Evolutionary conservation across 2,113 vertebrate genomes (phyloP).

Genomic region (Pangasianodon hypophthalmus): DNA sequence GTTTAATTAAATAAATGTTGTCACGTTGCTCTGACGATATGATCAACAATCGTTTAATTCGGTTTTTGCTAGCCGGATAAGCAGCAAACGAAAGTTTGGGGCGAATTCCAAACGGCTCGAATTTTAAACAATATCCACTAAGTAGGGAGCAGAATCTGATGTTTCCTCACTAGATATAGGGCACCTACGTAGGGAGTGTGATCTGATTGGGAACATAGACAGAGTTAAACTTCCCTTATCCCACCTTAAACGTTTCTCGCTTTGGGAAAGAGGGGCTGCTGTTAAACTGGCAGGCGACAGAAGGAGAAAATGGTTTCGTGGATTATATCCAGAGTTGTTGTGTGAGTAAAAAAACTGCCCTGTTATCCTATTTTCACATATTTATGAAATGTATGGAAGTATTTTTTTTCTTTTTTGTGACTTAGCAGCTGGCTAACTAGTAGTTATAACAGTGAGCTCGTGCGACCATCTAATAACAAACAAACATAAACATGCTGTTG

Average conservation of each 20-base stretch:
- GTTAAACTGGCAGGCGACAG: background rate
- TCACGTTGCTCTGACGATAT: background rate
- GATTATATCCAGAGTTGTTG: constrained; percentile 53
- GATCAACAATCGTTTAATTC: background rate
- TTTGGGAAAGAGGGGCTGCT: background rate
- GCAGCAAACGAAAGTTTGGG: background rate
- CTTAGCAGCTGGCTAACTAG: background rate
- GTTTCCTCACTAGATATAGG: background rate
- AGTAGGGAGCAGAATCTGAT: background rate
- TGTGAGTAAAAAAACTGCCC: constrained; percentile 44
- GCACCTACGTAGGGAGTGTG: background rate
- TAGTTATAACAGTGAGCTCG: background rate
- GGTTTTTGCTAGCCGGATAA: background rate
- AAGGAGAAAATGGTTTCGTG: constrained; percentile 52
- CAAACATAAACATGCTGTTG: background rate
- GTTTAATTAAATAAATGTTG: background rate
- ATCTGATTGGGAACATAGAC: background rate
- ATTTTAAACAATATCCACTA: background rate
- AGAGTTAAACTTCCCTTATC: background rate
- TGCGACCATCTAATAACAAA: background rate
- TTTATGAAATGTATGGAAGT: background rate
- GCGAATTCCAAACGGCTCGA: too few relatives aligned
- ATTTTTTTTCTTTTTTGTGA: background rate
- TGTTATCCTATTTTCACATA: background rate
- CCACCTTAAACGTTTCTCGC: background rate